Base-by-base conservation (phyloP, 2,888 invertebrate genomes). In the Drosophila barbarae region DNA sequence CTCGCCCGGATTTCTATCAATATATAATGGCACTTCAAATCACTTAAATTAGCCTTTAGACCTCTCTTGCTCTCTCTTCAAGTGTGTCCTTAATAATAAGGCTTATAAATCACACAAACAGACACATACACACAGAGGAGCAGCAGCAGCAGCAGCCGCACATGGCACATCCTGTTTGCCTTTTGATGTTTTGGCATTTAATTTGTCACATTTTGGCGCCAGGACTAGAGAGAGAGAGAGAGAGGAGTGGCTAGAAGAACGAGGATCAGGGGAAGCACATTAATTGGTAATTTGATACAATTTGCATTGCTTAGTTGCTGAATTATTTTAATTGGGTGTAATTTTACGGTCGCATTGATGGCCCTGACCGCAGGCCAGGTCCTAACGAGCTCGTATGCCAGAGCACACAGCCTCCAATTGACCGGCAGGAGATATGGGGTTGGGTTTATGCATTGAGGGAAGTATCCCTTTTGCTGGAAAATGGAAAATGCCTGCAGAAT, bases 131-230 rank as follows among this genome's bases (percentile, higher is more conserved):
- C 15, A 28, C 23, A 39, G 9, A 0, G 12, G 7, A 46, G 28
- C 5, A 30, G 18, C 28, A 44, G 3, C 28, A 44, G 3, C n/a
- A 12, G 28, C 28, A 12, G 28, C 44, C 28, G 18, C 38, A 57
- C n/a, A 38, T 42, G 57, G 34, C 42, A 38, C 21, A 47, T 47
- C 21, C 42, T 52, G 66, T 46, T 15, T 44, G 52, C 47, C 64
- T 57, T 67, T 67, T 68, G 69, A 67, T 69, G 66, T 69, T 69
- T 59, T 68, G 69, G 70, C 67, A 68, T 68, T 53, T 68, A 60
- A 69, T 69, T 59, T 68, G 70, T 38, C 69, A 53, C 50, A 59
- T 69, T 67, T 66, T 65, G 64, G 35, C 64, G 64, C 64, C 66
- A 39, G 53, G 38, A 5, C 38, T 6, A 15, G 9, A 15, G 36